phyloP scores from a whole-genome alignment of 2,113 vertebrate species.

The Daubentonia madagascariensis region DNA sequence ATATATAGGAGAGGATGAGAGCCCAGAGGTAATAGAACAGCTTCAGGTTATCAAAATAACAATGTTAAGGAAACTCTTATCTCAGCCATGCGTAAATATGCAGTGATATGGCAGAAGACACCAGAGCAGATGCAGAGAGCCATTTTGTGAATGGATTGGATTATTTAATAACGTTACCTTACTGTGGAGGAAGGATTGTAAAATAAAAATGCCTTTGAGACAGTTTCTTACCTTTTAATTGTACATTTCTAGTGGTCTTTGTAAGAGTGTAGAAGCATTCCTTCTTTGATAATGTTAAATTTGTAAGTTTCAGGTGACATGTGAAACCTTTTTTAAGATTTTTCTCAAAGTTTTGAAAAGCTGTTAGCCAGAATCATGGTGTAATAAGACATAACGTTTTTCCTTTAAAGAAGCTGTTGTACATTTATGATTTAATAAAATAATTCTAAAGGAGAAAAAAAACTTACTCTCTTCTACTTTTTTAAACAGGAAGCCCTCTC shows the following conservation, averaged over 20 bases:
- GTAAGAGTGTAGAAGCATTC: slow-evolving; percentile 92
- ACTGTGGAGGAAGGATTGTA: slow-evolving; percentile 92
- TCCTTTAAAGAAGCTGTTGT: too few relatives aligned
- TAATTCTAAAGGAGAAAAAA: not conserved
- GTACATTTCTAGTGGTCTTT: slow-evolving; percentile 94
- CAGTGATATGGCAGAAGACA: slow-evolving; percentile 93
- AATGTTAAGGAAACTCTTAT: slow-evolving; percentile 93
- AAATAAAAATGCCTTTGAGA: slow-evolving; percentile 91
- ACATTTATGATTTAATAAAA: too few relatives aligned
- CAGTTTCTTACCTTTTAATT: slow-evolving; percentile 94
- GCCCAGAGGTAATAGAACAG: slow-evolving; percentile 93
- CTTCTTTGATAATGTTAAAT: slow-evolving; percentile 92
- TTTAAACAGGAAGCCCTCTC: not conserved
- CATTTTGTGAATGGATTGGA: slow-evolving; percentile 94
- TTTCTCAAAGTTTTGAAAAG: slow-evolving; percentile 92
- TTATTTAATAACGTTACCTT: slow-evolving; percentile 93
- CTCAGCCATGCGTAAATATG: slow-evolving; percentile 94
- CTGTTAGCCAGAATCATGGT: slow-evolving; percentile 93
- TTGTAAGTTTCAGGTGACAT: slow-evolving; percentile 92
- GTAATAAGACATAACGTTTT: slow-evolving; percentile 92
- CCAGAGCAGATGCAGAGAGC: slow-evolving; percentile 94
- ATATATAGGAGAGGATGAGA: slow-evolving; percentile 95
- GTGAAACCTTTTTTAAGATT: slow-evolving; percentile 92
- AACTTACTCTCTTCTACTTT: not conserved
- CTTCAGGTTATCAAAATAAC: slow-evolving; percentile 93